Evolutionary conservation across 2,113 vertebrate species (phyloP).

Genomic region (Anser brachyrhynchus): DNA sequence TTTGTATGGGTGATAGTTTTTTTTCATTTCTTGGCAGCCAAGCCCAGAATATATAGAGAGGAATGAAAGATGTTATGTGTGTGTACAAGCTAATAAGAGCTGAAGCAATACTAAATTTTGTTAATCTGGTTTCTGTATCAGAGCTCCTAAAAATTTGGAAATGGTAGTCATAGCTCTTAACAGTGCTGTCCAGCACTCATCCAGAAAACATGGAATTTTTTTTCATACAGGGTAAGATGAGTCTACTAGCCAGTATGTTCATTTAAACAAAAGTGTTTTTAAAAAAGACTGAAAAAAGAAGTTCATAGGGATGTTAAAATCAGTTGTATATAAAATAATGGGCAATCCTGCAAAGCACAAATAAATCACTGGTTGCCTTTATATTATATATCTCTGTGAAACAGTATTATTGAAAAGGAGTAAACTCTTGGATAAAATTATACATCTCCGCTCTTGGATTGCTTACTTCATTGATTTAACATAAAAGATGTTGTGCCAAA

Average conservation of each 20-base stretch:
- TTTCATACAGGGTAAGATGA: neutral
- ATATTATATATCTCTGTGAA: neutral
- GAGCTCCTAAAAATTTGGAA: neutral
- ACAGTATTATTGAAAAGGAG: neutral
- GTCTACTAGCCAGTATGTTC: neutral
- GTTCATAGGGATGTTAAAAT: neutral
- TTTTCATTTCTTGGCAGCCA: neutral
- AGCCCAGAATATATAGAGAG: neutral
- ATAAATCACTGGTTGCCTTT: neutral
- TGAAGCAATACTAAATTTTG: neutral
- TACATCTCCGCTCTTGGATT: neutral
- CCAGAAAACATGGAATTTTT: neutral
- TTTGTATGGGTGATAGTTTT: neutral
- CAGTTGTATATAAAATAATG: neutral
- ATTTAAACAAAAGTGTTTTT: neutral
- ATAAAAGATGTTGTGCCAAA: neutral
- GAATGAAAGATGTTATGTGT: neutral
- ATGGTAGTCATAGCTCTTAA: neutral
- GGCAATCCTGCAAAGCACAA: neutral
- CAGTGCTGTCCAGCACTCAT: neutral
- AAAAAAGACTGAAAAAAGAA: neutral
- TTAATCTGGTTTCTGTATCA: neutral
- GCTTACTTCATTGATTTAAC: neutral
- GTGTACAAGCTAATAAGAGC: neutral
- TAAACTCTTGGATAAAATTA: neutral